Base-by-base conservation (phyloP, 2,888 invertebrate species). In the Mayetiola destructor region DNA sequence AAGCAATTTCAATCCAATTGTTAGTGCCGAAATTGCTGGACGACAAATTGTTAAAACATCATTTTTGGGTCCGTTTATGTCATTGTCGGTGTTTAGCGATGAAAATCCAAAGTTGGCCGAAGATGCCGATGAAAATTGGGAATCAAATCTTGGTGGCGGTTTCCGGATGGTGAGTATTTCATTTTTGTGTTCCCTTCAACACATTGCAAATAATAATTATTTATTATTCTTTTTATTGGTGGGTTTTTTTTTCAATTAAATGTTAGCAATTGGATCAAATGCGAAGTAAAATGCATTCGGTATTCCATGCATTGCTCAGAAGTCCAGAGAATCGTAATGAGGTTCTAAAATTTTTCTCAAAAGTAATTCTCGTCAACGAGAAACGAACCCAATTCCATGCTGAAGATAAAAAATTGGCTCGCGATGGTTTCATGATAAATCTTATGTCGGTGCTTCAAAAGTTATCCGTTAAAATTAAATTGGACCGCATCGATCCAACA, bases 391-490 rank as follows among this genome's bases (percentile, higher is more conserved):
- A 95, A 69, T 77, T 96, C 63, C 92, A 91, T 68, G 86, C 85
- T 32, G 92, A 94, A 68, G 91, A 93, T 66, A 78, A 86, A 59
- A 78, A 85, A 1, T 76, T 94, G 1, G 90, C 93, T 12, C 88
- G 91, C 5, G 95, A 97, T 71, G 96, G 96, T 1, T 93, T 93
- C 71, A 91, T 96, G 86, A 75, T 96, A 64, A 99, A 97, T 75
- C 73, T 96, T 18, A 80, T 95, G 65, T 85, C 88, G 56, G 88
- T 95, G 20, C 75, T 99, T 62, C 96, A 96, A 69, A 81, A 88
- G 71, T 76, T 99, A 21, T 86, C 93, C 0, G 79, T 88, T 14
- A 92, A 93, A 72, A 85, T 97, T 57, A 89, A 88, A 70, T 70
- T 95, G 61, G 88, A 92, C 67, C 89, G 90, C 64, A 84, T 97